Conservation (phyloP, 2,797 vertebrate genomes). For the Natrix natrix region DNA sequence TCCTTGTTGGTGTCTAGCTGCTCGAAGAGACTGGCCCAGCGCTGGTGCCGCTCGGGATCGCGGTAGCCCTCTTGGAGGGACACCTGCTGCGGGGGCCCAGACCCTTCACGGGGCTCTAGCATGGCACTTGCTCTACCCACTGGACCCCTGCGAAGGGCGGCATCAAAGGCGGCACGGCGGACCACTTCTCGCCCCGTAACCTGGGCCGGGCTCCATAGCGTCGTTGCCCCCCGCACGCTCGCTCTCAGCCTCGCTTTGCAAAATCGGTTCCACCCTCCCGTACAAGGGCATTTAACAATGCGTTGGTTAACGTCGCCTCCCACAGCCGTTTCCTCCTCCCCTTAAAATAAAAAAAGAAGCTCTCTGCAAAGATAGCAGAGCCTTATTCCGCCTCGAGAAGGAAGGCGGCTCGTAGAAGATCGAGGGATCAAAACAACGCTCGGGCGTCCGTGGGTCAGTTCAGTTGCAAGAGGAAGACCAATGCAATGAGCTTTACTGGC, state of each 20-base stretch:
- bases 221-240: not conserved
- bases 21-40: constrained; percentile 78
- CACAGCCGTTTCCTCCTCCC: not conserved
- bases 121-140: not conserved
- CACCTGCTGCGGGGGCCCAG: not conserved
- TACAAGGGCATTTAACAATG: not conserved
- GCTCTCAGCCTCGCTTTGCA: not conserved
- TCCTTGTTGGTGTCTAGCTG: constrained; percentile 85
- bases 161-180: not conserved
- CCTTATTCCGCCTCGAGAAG: not conserved
- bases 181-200: not conserved
- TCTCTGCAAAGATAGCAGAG: accelerated
- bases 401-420: not conserved
- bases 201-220: constrained; percentile 1
- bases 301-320: constrained; percentile 25
- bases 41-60: constrained; percentile 70
- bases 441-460: not conserved
- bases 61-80: not conserved
- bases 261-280: constrained; percentile 11
- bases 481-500: not conserved
- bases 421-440: not conserved
- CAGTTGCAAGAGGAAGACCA: not conserved
- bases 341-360: not conserved
- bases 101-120: not conserved
- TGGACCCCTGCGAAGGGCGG: not conserved